Evolutionary conservation across 2,797 vertebrate genomes (phyloP).

Genomic region (Synaphobranchus kaupii): DNA sequence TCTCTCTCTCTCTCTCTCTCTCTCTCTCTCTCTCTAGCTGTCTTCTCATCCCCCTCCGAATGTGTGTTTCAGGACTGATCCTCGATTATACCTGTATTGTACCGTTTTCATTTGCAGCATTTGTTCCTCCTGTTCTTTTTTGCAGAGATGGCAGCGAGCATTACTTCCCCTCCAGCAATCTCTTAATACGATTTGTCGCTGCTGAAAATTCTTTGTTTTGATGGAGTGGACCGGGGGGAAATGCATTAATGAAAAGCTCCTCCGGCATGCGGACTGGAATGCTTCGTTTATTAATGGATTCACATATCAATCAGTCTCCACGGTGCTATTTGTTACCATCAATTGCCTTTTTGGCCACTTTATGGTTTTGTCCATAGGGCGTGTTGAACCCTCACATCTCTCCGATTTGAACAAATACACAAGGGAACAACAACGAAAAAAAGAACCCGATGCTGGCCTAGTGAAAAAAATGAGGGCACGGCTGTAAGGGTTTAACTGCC

Average conservation of each 20-base stretch:
- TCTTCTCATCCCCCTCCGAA: conserved; percentile 1
- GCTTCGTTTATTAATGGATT: not conserved
- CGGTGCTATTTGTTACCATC: conserved; percentile 19
- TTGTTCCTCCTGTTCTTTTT: not conserved
- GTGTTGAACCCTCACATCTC: not conserved
- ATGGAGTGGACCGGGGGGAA: conserved; percentile 5
- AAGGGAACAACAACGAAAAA: not conserved
- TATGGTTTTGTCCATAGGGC: not conserved
- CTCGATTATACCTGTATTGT: conserved; percentile 28
- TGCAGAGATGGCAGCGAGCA: conserved; percentile 5
- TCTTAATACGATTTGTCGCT: conserved; percentile 29
- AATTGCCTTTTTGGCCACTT: not conserved
- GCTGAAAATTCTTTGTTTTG: conserved; percentile 45
- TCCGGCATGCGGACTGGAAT: conserved; percentile 41
- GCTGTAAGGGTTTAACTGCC: conserved; percentile 2
- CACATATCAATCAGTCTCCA: conserved; percentile 36
- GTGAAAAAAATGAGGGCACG: conserved; percentile 1
- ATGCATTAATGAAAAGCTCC: conserved; percentile 43
- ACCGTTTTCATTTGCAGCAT: conserved; percentile 29
- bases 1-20: conserved; percentile 45
- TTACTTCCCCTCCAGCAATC: not conserved
- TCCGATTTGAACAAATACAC: not conserved
- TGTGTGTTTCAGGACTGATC: conserved; percentile 42
- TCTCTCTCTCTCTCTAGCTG: conserved; percentile 31
- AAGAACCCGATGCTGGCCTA: not conserved